Base-by-base conservation (phyloP, 1,140 invertebrate genomes). In the Apis florea region DNA sequence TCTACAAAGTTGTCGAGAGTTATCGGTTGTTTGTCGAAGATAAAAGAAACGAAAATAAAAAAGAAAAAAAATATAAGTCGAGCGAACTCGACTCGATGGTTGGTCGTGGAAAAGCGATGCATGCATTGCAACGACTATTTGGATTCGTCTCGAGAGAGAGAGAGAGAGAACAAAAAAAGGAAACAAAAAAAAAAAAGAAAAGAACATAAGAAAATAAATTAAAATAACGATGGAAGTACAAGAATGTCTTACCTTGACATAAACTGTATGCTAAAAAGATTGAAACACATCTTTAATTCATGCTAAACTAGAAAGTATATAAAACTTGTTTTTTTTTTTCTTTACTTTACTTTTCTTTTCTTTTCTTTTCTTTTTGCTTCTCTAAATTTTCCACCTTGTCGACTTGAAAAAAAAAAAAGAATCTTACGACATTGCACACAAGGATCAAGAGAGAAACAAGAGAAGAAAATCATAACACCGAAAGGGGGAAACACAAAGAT, bases 241-340 rank as follows among this genome's bases (percentile, higher is more conserved):
- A 87, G 88, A 89, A 88, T 90, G 82, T 91, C 93, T 93, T 94
- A 94, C 93, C 93, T 94, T 94, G 93, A 88, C 93, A 94, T 85
- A 94, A 92, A 94, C 93, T 93, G 93, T 93, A 94, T 69, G 93
- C 93, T 94, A 94, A 91, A 94, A 94, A 93, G 86, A 92, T 93
- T 90, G 89, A 93, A 94, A 93, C 86, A 94, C 76, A 90, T 86
- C 6, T 92, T 92, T 92, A 92, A 93, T 92, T 79, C 88, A 91
- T 89, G 89, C 89, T 88, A 81, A 89, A 83, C 74, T 84, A 79
- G 86, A 53, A 87, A 66, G 56, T 56, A 53, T 51, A 19, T 69
- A 54, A 72, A 68, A 72, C 68, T 72, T 15, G 31, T 40, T 24
- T 24, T 49, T 24, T 40, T 51, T 58, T 17, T 70, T 24, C 26